These are phyloP conservation scores for Hylomyscus alleni DNA, from an alignment of 2,797 vertebrate species.

Conservation along the genomic window DNA sequence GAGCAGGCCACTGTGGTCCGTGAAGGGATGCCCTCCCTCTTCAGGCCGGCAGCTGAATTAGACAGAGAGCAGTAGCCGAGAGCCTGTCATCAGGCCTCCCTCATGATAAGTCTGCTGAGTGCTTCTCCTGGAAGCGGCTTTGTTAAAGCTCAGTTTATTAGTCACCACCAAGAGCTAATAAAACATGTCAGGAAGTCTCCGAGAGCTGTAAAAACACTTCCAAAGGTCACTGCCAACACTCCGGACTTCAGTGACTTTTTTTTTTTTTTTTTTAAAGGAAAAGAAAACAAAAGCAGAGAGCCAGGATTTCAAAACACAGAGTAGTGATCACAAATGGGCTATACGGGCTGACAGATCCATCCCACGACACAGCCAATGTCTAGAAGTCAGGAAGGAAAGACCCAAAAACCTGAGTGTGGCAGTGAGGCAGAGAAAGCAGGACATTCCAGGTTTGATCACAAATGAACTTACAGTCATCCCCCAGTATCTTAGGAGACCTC, in stretches of 20 bases:
- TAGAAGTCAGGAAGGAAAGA: background rate
- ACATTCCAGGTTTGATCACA: background rate
- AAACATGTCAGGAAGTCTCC: slow-evolving; percentile 83
- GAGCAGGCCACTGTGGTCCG: background rate
- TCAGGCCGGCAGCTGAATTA: background rate
- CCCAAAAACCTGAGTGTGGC: background rate
- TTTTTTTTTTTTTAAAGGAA: slow-evolving; percentile 69
- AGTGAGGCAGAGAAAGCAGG: background rate
- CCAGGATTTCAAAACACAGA: slow-evolving; percentile 54
- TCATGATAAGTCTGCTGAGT: background rate
- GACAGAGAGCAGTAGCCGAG: slow-evolving; percentile 22
- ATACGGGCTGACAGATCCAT: background rate
- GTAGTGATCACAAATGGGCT: slow-evolving; percentile 25
- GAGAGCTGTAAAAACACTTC: slow-evolving; percentile 84
- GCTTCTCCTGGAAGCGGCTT: slow-evolving; percentile 64
- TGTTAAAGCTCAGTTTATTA: slow-evolving; percentile 77
- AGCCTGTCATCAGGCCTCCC: slow-evolving; percentile 51
- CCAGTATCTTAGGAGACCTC: background rate
- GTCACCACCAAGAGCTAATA: slow-evolving; percentile 82
- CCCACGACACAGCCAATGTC: background rate
- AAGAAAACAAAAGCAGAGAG: slow-evolving; percentile 79
- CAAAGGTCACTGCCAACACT: slow-evolving; percentile 81
- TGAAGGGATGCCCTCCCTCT: slow-evolving; percentile 32
- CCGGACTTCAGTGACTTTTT: slow-evolving; percentile 69
- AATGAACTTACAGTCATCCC: background rate